Evolutionary conservation across 2,888 invertebrate species (phyloP), one percentile per base, ranked within the genome.

Genomic region (Agonum fuliginosum): DNA sequence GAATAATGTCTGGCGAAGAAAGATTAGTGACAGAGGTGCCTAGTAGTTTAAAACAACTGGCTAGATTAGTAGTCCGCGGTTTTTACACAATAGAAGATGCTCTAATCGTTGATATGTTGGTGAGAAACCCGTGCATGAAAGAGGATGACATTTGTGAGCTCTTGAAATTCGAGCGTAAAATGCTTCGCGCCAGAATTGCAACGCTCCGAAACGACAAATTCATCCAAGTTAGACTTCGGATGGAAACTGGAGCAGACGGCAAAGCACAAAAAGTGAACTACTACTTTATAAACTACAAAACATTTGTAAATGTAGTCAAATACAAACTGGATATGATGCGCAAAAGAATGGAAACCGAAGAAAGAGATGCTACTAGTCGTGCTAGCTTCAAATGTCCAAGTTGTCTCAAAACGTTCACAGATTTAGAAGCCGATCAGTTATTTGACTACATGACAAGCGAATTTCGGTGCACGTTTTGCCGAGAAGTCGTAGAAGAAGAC

Each of bases 321-420:
- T 99, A 98, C 87, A 98, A 98, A 88, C 87, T 99, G 84, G 98
- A 98, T 88, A 91, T 97, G 84, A 97, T 98, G 95, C 91, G 97
- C 78, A 95, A 97, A 84, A 93, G 97, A 81, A 93, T 99, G 91
- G 98, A 98, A 86, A 96, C 96, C 0, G 97, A 97, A 85, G 98
- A 98, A 85, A 89, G 97, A 67, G 97, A 98, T 87, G 96, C 96
- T 0, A 98, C 97, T 0, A 97, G 96, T 85, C 91, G 98, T 79
- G 96, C 98, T 20, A 97, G 98, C 84, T 99, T 98, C 86, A 96
- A 96, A 84, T 98, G 98, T 85, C 94, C 94, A 2, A 90, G 92
- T 71, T 98, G 98, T 86, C 90, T 92, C 71, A 98, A 97, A 88
- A 96, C 97, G 0, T 98, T 97, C 86, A 98, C 98, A 41, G 98